A percentile compares a stretch with the other conserved stretches of the same genome.
These are phyloP conservation scores for Lophotis ruficrista DNA, from an alignment of 2,113 vertebrate species.

Conservation along the genomic window DNA sequence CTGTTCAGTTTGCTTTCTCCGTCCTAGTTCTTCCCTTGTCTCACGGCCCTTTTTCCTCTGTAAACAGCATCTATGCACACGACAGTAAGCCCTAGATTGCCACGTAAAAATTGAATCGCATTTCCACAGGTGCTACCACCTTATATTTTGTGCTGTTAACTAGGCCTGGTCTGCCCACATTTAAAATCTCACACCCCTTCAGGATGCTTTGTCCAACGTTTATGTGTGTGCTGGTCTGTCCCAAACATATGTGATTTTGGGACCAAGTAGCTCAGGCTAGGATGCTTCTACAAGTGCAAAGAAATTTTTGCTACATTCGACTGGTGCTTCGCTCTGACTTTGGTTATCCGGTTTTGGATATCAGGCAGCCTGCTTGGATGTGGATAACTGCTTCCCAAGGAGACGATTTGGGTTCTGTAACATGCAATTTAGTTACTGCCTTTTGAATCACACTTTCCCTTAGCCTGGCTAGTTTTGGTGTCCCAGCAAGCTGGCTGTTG, in stretches of 20 bases:
- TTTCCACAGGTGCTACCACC: neutral
- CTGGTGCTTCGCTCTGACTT: neutral
- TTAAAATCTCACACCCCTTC: neutral
- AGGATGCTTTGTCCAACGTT: neutral
- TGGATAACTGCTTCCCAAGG: neutral
- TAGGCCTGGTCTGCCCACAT: neutral
- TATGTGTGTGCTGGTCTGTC: neutral
- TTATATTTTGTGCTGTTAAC: neutral
- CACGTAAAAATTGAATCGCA: neutral
- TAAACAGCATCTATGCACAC: neutral
- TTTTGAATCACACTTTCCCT: neutral
- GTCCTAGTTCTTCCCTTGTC: neutral
- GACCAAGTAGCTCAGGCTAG: neutral
- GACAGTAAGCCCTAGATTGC: neutral
- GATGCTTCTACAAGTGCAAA: neutral
- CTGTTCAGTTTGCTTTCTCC: neutral
- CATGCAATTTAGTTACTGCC: neutral
- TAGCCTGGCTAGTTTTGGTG: neutral
- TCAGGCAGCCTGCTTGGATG: neutral
- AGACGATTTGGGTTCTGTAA: neutral
- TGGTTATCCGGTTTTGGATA: neutral
- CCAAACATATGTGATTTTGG: rapidly evolving
- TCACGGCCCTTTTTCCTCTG: neutral
- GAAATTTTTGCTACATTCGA: neutral
- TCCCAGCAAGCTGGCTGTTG: neutral